Percentiles rank a stretch among this genome's conserved stretches.
Evolutionary conservation across 2,797 vertebrate species (phyloP).

Genomic region (Aeoliscus strigatus): DNA sequence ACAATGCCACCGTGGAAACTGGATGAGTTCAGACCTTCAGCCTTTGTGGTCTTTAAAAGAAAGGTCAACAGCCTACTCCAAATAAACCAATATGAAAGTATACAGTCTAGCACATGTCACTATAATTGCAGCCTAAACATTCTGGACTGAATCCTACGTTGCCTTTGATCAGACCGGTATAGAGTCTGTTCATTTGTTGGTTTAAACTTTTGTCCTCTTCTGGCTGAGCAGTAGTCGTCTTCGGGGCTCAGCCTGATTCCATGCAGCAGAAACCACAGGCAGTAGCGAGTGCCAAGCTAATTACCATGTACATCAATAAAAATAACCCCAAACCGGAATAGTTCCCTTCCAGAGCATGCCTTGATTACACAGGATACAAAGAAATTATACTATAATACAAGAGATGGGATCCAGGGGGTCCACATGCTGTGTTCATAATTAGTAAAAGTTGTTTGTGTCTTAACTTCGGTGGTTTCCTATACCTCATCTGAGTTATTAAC

Average conservation of each 20-base stretch:
- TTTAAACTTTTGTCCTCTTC: slow-evolving; percentile 75
- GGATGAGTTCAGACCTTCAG: slow-evolving; percentile 38
- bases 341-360: slow-evolving; percentile 62
- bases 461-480: slow-evolving; percentile 59
- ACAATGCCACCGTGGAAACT: slow-evolving; percentile 29
- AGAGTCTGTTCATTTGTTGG: slow-evolving; percentile 59
- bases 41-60: slow-evolving; percentile 49
- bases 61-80: slow-evolving; percentile 54
- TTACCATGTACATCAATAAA: slow-evolving; percentile 80
- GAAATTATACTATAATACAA: slow-evolving; percentile 67
- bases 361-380: slow-evolving; percentile 76
- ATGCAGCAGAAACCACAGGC: slow-evolving; percentile 74
- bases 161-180: slow-evolving; percentile 60
- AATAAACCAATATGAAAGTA: slow-evolving; percentile 57
- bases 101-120: slow-evolving; percentile 56
- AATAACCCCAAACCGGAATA: slow-evolving; percentile 75
- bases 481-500: slow-evolving; percentile 58
- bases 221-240: slow-evolving; percentile 43
- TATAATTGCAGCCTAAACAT: slow-evolving; percentile 70
- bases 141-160: slow-evolving; percentile 46
- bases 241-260: slow-evolving; percentile 60
- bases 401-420: slow-evolving; percentile 51
- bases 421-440: slow-evolving; percentile 59
- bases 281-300: slow-evolving; percentile 73
- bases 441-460: slow-evolving; percentile 53